Evolutionary conservation across 2,888 invertebrate genomes (phyloP).

Genomic region (Tetanocera ferruginea): DNA sequence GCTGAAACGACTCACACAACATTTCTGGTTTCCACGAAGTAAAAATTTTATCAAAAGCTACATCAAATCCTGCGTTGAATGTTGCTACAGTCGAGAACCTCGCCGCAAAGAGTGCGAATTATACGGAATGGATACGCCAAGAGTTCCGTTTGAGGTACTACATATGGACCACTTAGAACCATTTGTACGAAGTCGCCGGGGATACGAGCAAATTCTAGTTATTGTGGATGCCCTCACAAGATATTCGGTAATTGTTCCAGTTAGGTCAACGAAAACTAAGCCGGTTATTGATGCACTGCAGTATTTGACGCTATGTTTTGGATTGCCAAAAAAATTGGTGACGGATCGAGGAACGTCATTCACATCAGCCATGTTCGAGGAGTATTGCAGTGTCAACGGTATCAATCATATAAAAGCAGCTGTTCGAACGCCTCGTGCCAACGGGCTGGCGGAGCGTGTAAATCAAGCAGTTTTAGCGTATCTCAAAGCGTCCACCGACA

Average conservation of each 20-base stretch:
- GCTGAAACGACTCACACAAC: not conserved
- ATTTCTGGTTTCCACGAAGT: conserved; percentile 32
- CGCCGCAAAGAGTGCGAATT: conserved; percentile 34
- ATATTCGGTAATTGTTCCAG: conserved; percentile 34
- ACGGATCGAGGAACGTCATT: conserved; percentile 44
- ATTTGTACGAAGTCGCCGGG: conserved; percentile 43
- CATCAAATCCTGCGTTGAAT: conserved; percentile 32
- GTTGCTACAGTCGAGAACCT: conserved; percentile 29
- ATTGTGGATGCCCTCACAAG: conserved; percentile 39
- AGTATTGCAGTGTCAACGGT: conserved; percentile 29
- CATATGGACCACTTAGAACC: conserved; percentile 51
- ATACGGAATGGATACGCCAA: conserved; percentile 27
- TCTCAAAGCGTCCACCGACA: conserved; percentile 37
- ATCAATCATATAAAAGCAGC: conserved; percentile 46
- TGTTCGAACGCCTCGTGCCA: conserved; percentile 43
- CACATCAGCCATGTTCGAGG: conserved; percentile 33
- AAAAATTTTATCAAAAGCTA: conserved; percentile 30
- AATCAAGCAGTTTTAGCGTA: not conserved
- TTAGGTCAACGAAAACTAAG: conserved; percentile 39
- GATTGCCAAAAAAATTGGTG: conserved; percentile 33
- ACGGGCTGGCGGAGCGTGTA: conserved; percentile 42
- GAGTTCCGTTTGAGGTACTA: conserved; percentile 40
- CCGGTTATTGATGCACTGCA: conserved; percentile 46
- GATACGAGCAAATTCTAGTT: conserved; percentile 38
- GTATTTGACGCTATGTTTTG: conserved; percentile 42